Conservation (phyloP, 2,888 invertebrate genomes). For the Pollenia amentaria region DNA sequence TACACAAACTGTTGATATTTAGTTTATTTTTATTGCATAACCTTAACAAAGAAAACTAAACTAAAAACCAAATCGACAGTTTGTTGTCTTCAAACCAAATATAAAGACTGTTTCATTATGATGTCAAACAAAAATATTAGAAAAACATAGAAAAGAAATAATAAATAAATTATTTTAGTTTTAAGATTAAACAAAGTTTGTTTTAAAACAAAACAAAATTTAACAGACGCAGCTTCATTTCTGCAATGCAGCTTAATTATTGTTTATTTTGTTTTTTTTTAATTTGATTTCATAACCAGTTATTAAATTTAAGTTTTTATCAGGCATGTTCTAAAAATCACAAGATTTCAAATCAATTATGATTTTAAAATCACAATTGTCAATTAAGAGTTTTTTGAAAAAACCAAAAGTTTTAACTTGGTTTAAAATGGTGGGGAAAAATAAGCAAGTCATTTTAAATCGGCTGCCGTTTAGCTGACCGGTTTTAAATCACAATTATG, state of each 20-base stretch:
- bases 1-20: slow-evolving; percentile 73
- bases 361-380: too few species aligned
- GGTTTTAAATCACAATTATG: too few species aligned
- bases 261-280: slow-evolving; percentile 20
- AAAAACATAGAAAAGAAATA: slow-evolving; percentile 22
- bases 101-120: slow-evolving; percentile 70
- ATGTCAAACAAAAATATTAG: slow-evolving; percentile 49
- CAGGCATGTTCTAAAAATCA: too few species aligned
- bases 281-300: slow-evolving; percentile 53
- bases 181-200: slow-evolving; percentile 41
- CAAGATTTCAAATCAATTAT: too few species aligned
- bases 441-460: too few species aligned
- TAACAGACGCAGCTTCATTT: slow-evolving; percentile 57
- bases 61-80: slow-evolving; percentile 62
- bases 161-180: slow-evolving; percentile 57
- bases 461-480: too few species aligned
- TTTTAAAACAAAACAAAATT: slow-evolving; percentile 29
- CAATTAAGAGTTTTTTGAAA: too few species aligned
- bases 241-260: slow-evolving; percentile 59
- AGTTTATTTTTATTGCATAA: slow-evolving; percentile 26
- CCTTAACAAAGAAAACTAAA: slow-evolving; percentile 6
- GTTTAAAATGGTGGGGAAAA: too few species aligned
- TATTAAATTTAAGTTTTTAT: slow-evolving; percentile 25
- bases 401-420: too few species aligned
- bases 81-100: slow-evolving; percentile 70